A percentile compares a stretch with the other conserved stretches of the same genome.
phyloP scores from a whole-genome alignment of 2,888 invertebrate species.

The Mythimna lalbum region DNA sequence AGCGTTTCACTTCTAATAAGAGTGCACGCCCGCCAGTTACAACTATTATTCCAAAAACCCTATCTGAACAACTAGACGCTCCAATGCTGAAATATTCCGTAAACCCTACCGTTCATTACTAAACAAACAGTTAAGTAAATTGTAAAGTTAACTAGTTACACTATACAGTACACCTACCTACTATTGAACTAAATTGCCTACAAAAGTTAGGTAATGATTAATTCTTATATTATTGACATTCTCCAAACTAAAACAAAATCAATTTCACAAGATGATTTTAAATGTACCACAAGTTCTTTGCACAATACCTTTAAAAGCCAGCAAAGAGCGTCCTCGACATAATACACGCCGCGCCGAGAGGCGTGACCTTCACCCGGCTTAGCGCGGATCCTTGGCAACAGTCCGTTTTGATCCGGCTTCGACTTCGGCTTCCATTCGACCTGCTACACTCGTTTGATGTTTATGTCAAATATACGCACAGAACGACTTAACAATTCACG shows the following conservation, averaged over 20 bases:
- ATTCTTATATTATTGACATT: not conserved
- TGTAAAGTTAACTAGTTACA: no score
- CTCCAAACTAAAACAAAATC: not conserved
- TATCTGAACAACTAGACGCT: no score
- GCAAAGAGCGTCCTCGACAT: not conserved
- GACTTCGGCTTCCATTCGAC: slow-evolving; percentile 12
- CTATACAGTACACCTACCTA: no score
- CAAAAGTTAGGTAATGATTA: no score
- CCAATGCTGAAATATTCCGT: no score
- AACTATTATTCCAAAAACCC: no score
- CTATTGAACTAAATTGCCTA: no score
- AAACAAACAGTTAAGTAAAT: no score
- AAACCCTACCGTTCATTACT: no score
- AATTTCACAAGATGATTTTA: not conserved
- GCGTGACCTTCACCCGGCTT: slow-evolving; percentile 26
- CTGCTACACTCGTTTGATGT: slow-evolving; percentile 44
- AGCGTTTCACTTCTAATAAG: no score
- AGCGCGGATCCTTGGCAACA: slow-evolving; percentile 11
- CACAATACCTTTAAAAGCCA: slow-evolving; percentile 5
- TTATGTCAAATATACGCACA: slow-evolving; percentile 26
- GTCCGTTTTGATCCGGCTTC: slow-evolving; percentile 9
- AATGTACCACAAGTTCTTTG: not conserved
- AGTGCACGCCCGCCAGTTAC: no score
- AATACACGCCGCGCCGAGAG: not conserved
- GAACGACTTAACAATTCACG: slow-evolving; percentile 39